Evolutionary conservation across 2,113 vertebrate species (phyloP), one percentile per base, ranked within the genome.

Genomic region (Mus musculus): DNA sequence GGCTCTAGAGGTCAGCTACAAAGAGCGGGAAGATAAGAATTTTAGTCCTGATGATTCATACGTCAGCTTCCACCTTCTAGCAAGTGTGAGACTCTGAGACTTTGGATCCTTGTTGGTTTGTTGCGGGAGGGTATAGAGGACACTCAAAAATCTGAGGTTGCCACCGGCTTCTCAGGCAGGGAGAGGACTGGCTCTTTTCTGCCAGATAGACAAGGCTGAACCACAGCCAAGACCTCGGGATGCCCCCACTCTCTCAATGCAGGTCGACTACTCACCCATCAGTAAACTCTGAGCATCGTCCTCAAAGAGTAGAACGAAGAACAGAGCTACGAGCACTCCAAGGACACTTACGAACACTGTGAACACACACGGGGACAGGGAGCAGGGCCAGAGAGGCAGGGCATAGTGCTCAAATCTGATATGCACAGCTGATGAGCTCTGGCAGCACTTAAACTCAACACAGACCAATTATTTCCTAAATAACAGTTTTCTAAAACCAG

Each of bases 381-480:
- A n/a, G 13, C 10, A 14, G 67, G n/a, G 19, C 7, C 65, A 61
- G 59, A 73, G 89, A 61, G 46, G 39, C 39, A 69, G 9, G 5
- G 14, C 13, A 7, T 5, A 7, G 2, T 7, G 24, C 36, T 17
- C n/a, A 54, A 49, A 36, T 28, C 78, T 7, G 24, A 52, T 78
- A 75, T n/a, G 71, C 12, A 9, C 4, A 8, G 5, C 54, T 2
- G 65, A 33, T 9, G 49, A 54, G 30, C 14, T 11, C 26, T 61
- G 81, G 59, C 59, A 42, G 86, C 54, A 56, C 39, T 65, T 81
- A 65, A 72, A 11, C 33, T 73, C 90, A 56, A 28, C 33, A 61
- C 77, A 63, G 71, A 72, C 76, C 84, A 56, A 54, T 95, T n/a
- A 72, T 87, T 95, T 88, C 94, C 28, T 2, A 82, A 82, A 87